Evolutionary conservation across 2,797 vertebrate species (phyloP).

Genomic region (Lepilemur ruficaudatus): DNA sequence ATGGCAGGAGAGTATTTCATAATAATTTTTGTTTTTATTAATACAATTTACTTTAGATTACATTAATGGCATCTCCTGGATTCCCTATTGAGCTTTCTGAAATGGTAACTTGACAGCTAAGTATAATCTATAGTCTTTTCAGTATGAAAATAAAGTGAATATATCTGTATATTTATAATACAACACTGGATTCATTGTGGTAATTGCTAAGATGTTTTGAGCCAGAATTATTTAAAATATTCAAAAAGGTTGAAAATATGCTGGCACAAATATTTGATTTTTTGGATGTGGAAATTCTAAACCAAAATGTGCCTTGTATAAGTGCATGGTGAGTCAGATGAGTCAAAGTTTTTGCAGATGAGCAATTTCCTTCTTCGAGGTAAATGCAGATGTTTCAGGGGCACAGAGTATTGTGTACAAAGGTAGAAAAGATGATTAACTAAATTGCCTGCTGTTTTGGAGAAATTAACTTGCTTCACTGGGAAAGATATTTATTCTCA

Average conservation of each 20-base stretch:
- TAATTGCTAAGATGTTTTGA: slow-evolving; percentile 34
- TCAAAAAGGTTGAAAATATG: slow-evolving; percentile 34
- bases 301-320: neutral
- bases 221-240: slow-evolving; percentile 15
- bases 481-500: slow-evolving; percentile 30
- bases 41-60: neutral
- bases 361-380: neutral
- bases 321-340: neutral
- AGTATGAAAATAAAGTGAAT: neutral
- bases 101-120: slow-evolving; percentile 41
- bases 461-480: slow-evolving; percentile 47
- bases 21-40: neutral
- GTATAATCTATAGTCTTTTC: neutral
- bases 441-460: slow-evolving; percentile 13
- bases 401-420: neutral
- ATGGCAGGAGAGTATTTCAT: slow-evolving; percentile 40
- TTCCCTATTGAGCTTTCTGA: neutral
- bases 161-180: slow-evolving; percentile 5
- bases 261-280: neutral
- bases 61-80: neutral
- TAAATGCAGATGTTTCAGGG: neutral
- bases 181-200: neutral
- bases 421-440: slow-evolving; percentile 49
- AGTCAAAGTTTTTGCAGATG: neutral
- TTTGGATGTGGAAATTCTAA: neutral